Base-by-base conservation (phyloP, 2,113 vertebrate genomes). In the Octodon degus region DNA sequence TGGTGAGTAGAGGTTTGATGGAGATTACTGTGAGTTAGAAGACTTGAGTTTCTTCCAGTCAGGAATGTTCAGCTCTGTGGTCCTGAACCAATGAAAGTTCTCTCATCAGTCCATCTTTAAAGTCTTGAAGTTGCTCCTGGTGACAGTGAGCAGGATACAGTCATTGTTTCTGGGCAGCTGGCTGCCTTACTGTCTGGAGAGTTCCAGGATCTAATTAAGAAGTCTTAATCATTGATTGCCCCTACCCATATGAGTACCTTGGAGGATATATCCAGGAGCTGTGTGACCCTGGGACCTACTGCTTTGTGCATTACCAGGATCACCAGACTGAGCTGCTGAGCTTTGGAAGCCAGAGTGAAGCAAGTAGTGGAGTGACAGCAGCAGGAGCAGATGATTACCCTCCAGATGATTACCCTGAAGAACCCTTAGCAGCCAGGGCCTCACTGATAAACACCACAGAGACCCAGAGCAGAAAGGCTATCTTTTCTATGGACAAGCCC, bases 241-340 rank as follows among this genome's bases (percentile, higher is more conserved):
- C 98, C 55, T 98, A 98, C 86, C 98, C 98, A 1, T 98, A 98
- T 96, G 98, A 98, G 87, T 98, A 98, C 91, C 80, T 93, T 62
- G 98, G 98, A 90, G 98, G 98, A 82, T 98, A 98, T 60, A 98
- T 98, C 62, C 97, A 97, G 98, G 89, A 95, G 90, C 81, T 99
- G 53, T 55, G 53, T 55, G 53, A 55, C 53, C 53, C 53, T 13
- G 53, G 53, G 53, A 16, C 53, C 53, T 55, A 99, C 91, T 98
- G 98, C 82, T 97, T 98, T 58, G 98, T 98, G 98, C 93, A 97
- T 80, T 98, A 98, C 43, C 94, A 97, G 83, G 98, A 98, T 97
- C 98, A 99, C 98, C 97, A 97, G 92, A 98, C 97, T 93, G 98
- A 98, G 97, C 98, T 99, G 97, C 97, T 98, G 97, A 97, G 83